Percentiles rank a stretch among this genome's conserved stretches.
Evolutionary conservation across 2,888 invertebrate species (phyloP).

Genomic region (Dasysyrphus tricinctus): DNA sequence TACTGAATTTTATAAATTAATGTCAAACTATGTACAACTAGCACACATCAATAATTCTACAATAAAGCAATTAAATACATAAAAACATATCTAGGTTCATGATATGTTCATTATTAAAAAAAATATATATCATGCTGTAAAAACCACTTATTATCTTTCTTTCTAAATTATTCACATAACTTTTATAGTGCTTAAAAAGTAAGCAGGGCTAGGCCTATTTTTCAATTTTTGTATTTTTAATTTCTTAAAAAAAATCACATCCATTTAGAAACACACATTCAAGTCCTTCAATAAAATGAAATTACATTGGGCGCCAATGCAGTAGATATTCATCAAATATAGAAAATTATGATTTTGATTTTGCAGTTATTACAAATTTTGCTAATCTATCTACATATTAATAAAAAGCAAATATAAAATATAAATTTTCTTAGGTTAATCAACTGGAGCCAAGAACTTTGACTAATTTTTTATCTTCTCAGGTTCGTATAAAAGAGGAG

Average conservation of each 20-base stretch:
- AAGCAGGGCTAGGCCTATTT: not conserved
- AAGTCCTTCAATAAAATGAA: not conserved
- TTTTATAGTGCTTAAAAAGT: not conserved
- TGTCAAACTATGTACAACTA: no score
- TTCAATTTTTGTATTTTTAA: not conserved
- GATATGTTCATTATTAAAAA: no score
- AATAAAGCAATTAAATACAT: no score
- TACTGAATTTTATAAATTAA: no score
- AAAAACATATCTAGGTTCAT: no score
- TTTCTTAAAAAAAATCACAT: not conserved
- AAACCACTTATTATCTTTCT: not conserved
- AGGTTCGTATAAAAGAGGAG: slow-evolving; percentile 34
- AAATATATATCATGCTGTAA: no score
- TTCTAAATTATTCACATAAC: not conserved
- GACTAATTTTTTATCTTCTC: slow-evolving; percentile 34
- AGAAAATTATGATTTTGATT: not conserved
- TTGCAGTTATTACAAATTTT: not conserved
- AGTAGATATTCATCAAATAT: not conserved
- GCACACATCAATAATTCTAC: no score
- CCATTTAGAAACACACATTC: not conserved
- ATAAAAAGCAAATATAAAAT: not conserved
- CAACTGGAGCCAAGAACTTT: slow-evolving; percentile 41
- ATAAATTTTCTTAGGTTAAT: slow-evolving; percentile 11
- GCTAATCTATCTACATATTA: not conserved
- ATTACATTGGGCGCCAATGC: not conserved